Evolutionary conservation across 2,888 invertebrate species (phyloP), one percentile per base, ranked within the genome.

Genomic region (Melinaea marsaeus): DNA sequence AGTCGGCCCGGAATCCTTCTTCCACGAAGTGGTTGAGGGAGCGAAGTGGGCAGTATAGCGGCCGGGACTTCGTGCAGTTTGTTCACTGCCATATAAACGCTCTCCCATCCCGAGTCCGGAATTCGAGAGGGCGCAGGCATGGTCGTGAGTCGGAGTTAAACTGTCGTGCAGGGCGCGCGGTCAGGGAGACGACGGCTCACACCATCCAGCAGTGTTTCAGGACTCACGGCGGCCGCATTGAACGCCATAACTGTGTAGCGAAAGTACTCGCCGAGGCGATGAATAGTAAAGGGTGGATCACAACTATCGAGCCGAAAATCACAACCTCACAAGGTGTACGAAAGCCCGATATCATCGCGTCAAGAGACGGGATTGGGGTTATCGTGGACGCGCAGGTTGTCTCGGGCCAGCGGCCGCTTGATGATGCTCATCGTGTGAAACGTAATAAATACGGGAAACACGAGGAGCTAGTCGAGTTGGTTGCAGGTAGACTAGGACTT

Each of bases 331-430:
- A 51, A 0, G 81, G 78, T 0, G 64, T 73, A 0, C 62, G 76
- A 0, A 83, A 81, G 67, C 80, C 79, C 0, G 80, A 83, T 55
- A 63, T 79, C 3, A 67, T 81, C 0, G 76, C 76, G 3, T 60
- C 9, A 0, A 74, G 45, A 56, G 73, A 63, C 7, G 72, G 63
- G 4, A 66, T 58, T 2, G 75, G 74, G 0, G 70, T 74, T 0
- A 72, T 84, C 0, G 57, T 82, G 2, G 80, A 83, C 59, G 78
- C 75, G 0, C 77, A 83, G 67, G 70, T 81, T 3, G 79, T 80
- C 55, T 74, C 76, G 62, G 79, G 76, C 13, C 71, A 72, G 58
- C 65, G 66, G 0, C 60, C 70, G 3, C 72, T 79, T 0, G 74
- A 76, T 22, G 22, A 62, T 0, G 68, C 71, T 2, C 75, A 80